Base-by-base conservation (phyloP, 2,113 vertebrate genomes). In the Cromileptes altivelis region DNA sequence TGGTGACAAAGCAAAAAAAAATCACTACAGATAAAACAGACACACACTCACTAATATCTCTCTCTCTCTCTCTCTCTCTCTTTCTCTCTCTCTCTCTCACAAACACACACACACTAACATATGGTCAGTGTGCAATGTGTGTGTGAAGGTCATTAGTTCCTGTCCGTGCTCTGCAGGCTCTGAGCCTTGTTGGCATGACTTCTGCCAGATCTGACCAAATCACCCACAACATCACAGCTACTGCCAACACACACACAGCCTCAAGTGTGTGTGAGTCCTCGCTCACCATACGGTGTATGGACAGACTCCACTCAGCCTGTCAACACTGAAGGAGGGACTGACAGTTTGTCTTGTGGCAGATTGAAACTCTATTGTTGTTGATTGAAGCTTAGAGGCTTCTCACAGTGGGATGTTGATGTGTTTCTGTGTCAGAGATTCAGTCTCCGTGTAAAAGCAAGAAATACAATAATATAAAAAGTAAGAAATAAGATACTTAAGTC, bases 91-190 rank as follows among this genome's bases (percentile, higher is more conserved):
- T 45, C 42, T 45, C 9, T 45, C 33, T 6, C 33, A 6, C 33
- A 40, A 63, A 3, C 19, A 23, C 33, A 37, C 33, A 37, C 33
- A 37, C 33, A 61, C 17, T 63, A 15, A 30, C 92, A 92, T 91
- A 91, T 91, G 90, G 88, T 83, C 37, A 55, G 68, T 71, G 79
- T 87, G 77, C 81, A 63, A 70, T 8, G 52, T 49, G 80, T 83
- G 75, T 85, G 83, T 90, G 90, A 91, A 93, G 92, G 90, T 91
- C 81, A 86, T 90, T 91, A 89, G 86, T 87, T 90, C 63, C 86
- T 92, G 82, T 90, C 92, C 82, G 73, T 47, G 87, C 84, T 92
- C 89, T 52, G 75, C 80, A 71, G 80, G 89, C 78, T 73, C 12
- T 4, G 71, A 78, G 78, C 53, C 89, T 86, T 17, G 45, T 75